A percentile compares a stretch with the other conserved stretches of the same genome.
phyloP scores from a whole-genome alignment of 1,140 invertebrate genomes.

The Eriosoma lanigerum region DNA sequence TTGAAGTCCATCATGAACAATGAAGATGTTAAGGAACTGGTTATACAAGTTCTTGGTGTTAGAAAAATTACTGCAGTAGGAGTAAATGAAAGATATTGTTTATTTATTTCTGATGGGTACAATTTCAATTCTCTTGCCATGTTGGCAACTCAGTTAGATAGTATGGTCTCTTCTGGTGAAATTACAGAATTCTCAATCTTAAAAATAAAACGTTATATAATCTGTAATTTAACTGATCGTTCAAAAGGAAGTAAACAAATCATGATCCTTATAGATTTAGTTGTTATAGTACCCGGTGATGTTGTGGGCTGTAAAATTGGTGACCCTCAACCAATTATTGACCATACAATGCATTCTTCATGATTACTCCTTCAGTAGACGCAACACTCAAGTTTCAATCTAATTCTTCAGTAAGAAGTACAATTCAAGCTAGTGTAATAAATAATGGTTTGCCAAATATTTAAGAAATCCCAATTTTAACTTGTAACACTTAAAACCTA shows the following conservation, averaged over 20 bases:
- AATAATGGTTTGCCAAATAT: no score
- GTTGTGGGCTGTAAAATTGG: slow-evolving; percentile 77
- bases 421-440: neutral
- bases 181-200: slow-evolving; percentile 76
- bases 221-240: slow-evolving; percentile 66
- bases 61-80: slow-evolving; percentile 66
- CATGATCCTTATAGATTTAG: slow-evolving; percentile 78
- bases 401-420: neutral
- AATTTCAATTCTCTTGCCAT: slow-evolving; percentile 79
- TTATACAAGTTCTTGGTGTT: slow-evolving; percentile 74
- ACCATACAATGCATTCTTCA: slow-evolving; percentile 7
- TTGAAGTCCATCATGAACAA: slow-evolving; percentile 70
- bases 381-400: neutral
- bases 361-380: neutral
- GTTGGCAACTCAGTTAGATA: slow-evolving; percentile 86
- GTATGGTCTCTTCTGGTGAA: slow-evolving; percentile 70
- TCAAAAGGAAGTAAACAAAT: slow-evolving; percentile 66
- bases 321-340: slow-evolving; percentile 62
- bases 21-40: slow-evolving; percentile 66
- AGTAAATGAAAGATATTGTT: slow-evolving; percentile 74
- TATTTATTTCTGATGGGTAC: slow-evolving; percentile 83
- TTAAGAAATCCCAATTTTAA: no score
- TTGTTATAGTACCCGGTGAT: slow-evolving; percentile 70
- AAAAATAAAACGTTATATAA: slow-evolving; percentile 75
- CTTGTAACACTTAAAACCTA: no score